Percentiles rank a stretch among this genome's conserved stretches.
These are phyloP conservation scores for Macrobrachium nipponense DNA, from an alignment of 1,140 invertebrate species.

Conservation along the genomic window DNA sequence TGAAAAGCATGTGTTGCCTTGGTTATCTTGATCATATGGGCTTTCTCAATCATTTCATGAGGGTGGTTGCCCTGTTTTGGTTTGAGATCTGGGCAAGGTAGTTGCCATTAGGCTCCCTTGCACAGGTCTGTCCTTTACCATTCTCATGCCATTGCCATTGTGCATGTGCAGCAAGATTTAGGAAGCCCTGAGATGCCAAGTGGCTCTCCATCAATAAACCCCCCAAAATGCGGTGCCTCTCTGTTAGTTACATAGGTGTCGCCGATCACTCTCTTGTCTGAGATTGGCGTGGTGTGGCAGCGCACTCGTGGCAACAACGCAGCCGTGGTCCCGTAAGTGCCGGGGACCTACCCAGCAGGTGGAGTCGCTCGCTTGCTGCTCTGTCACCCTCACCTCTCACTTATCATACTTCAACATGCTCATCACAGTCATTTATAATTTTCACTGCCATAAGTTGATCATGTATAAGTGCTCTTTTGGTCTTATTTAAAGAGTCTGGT, in stretches of 20 bases:
- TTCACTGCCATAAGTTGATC: background rate
- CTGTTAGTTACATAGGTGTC: constrained; percentile 61
- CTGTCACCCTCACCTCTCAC: constrained; percentile 49
- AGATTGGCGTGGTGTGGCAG: constrained; percentile 59
- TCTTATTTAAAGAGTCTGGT: too few species aligned
- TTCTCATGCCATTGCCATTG: constrained; percentile 55
- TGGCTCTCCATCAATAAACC: constrained; percentile 55
- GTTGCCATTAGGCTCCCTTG: constrained; percentile 20
- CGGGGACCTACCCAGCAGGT: constrained; percentile 60
- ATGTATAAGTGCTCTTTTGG: too few species aligned
- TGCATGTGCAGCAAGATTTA: constrained; percentile 53
- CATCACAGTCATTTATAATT: background rate
- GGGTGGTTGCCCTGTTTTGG: constrained; percentile 48
- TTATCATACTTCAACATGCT: constrained; percentile 1
- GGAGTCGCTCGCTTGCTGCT: constrained; percentile 60
- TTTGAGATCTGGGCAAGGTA: constrained; percentile 29
- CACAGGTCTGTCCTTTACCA: constrained; percentile 46
- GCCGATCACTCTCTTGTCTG: constrained; percentile 58
- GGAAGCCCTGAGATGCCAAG: constrained; percentile 38
- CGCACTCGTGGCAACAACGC: constrained; percentile 50
- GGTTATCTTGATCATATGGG: constrained; percentile 49
- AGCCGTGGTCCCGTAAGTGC: constrained; percentile 57
- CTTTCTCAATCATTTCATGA: constrained; percentile 57
- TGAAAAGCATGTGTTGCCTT: constrained; percentile 59
- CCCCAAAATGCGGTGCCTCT: constrained; percentile 62